Base-by-base conservation (phyloP, 2,113 vertebrate species). In the Camelus bactrianus region DNA sequence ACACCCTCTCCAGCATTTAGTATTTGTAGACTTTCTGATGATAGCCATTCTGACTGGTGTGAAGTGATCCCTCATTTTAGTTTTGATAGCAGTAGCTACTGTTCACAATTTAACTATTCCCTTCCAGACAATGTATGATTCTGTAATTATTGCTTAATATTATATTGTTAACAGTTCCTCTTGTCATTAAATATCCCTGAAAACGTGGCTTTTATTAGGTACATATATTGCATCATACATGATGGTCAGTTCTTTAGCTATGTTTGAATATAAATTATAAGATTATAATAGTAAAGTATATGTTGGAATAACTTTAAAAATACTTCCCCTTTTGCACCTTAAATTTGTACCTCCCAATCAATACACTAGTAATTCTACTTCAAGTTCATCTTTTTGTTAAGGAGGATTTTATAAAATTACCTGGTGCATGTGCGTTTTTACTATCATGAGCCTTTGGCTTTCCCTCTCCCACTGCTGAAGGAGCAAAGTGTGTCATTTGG, bases 401-500 rank as follows among this genome's bases (percentile, higher is more conserved):
- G 58, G 38, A 89, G 30, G n/a, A 80, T 62, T 92, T 75, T 93
- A 89, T 60, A 1, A 30, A 93, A 91, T 93, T 65, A 90, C 76
- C 56, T 93, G 22, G 69, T 70, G 3, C 52, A 69, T 94, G 30
- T 96, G 88, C 72, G 65, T 95, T 93, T 97, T 96, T 87, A 92
- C 87, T 93, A 70, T 89, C 65, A 69, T 50, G 75, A 79, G 67
- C 60, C 85, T 35, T 58, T 89, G 62, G 67, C 76, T 81, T 83
- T 90, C 35, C 62, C 15, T 91, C 14, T 82, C n/a, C 8, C 5
- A 60, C 48, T 86, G 70, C 72, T 72, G 67, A 96, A 93, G 60
- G 70, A 94, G 92, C 86, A 89, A 96, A 97, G 62, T 95, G 35
- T 96, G 85, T 80, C 97, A 93, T 95, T 97, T 97, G 93, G 92